phyloP scores from a whole-genome alignment of 1,140 invertebrate genomes.

The Aricia agestis region DNA sequence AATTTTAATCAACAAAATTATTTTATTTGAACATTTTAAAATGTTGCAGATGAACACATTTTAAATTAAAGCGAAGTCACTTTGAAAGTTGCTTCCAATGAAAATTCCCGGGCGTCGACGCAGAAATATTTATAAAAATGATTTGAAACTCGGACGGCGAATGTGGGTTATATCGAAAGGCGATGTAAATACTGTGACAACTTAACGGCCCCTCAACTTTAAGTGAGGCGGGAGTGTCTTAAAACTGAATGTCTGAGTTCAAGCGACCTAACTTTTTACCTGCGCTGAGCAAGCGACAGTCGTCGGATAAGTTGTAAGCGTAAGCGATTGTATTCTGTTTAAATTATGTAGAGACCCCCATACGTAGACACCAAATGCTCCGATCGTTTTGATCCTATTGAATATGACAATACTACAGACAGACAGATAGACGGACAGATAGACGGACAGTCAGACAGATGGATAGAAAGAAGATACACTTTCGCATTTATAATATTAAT shows the following conservation, averaged over 20 bases:
- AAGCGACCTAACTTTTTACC: not conserved
- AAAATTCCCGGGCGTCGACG: not conserved
- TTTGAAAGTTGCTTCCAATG: not conserved
- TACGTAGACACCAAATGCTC: too few species aligned
- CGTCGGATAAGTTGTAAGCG: too few species aligned
- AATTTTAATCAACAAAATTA: not conserved
- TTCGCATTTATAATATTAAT: too few species aligned
- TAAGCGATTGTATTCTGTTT: too few species aligned
- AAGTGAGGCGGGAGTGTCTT: not conserved
- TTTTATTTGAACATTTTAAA: not conserved
- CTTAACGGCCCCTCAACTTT: not conserved
- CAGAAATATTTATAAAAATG: conserved; percentile 1
- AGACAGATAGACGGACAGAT: too few species aligned
- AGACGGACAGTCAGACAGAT: too few species aligned
- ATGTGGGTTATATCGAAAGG: not conserved
- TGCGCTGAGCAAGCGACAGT: too few species aligned
- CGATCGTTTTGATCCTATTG: too few species aligned
- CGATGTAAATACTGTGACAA: not conserved
- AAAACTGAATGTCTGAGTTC: not conserved
- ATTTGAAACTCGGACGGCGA: not conserved
- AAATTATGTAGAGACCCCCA: too few species aligned
- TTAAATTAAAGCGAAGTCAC: not conserved
- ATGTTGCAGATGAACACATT: not conserved
- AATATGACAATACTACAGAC: too few species aligned
- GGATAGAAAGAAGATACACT: too few species aligned